These are phyloP conservation scores for Perca flavescens DNA, from an alignment of 2,113 vertebrate genomes.

Conservation along the genomic window DNA sequence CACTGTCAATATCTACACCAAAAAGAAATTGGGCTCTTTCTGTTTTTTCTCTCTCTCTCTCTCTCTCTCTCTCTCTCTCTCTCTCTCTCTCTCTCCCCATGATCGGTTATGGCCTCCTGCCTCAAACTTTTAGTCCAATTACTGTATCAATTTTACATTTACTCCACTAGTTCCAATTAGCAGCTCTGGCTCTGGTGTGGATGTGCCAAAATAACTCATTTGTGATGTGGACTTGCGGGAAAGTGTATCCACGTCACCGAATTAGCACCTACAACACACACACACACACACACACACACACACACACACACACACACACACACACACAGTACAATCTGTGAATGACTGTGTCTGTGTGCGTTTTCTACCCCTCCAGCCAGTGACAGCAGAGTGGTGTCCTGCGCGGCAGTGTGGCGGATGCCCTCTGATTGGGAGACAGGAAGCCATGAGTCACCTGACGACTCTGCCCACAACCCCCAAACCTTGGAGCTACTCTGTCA, in stretches of 20 bases:
- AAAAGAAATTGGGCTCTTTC: slow-evolving; percentile 56
- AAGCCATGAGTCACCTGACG: slow-evolving; percentile 95
- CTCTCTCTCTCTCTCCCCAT: slow-evolving; percentile 9
- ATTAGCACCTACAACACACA: slow-evolving; percentile 5
- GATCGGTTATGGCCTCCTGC: slow-evolving; percentile 54
- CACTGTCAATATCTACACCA: slow-evolving; percentile 70
- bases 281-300: slow-evolving; percentile 10
- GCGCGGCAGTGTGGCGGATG: slow-evolving; percentile 97
- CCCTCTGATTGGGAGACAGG: slow-evolving; percentile 95
- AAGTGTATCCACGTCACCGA: slow-evolving; percentile 30
- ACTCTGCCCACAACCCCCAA: slow-evolving; percentile 95
- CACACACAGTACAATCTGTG: background rate
- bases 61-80: slow-evolving; percentile 20
- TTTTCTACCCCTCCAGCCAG: slow-evolving; percentile 86
- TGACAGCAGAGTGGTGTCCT: slow-evolving; percentile 93
- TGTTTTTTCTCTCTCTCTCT: slow-evolving; percentile 1
- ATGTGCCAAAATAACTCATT: slow-evolving; percentile 68
- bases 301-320: slow-evolving; percentile 2
- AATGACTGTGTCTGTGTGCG: slow-evolving; percentile 19
- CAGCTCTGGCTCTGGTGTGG: slow-evolving; percentile 49
- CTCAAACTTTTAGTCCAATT: slow-evolving; percentile 75
- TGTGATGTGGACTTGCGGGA: slow-evolving; percentile 52
- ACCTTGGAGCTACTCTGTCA: slow-evolving; percentile 98
- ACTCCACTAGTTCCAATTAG: slow-evolving; percentile 74
- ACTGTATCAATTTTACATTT: slow-evolving; percentile 67